phyloP scores from a whole-genome alignment of 92 coral and sea anemone genomes.

The Paragorgia papillata region DNA sequence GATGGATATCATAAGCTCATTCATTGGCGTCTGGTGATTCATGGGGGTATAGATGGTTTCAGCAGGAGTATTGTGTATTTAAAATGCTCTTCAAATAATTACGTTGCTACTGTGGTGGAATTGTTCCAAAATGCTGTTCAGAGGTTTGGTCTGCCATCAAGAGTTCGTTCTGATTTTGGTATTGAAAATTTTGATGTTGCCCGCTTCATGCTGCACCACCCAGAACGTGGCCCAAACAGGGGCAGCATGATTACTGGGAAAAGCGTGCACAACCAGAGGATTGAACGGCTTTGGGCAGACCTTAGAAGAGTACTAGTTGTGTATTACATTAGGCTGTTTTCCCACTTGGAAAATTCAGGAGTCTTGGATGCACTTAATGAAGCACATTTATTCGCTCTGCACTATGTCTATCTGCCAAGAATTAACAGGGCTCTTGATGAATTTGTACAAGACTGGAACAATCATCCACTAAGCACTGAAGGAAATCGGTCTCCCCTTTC shows the following conservation, averaged over 20 bases:
- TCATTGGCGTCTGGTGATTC: slow-evolving; percentile 56
- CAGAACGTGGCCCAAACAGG: slow-evolving; percentile 52
- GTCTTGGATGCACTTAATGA: slow-evolving; percentile 56
- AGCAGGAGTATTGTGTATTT: slow-evolving; percentile 54
- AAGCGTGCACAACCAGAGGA: slow-evolving; percentile 21
- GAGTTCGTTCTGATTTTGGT: slow-evolving; percentile 61
- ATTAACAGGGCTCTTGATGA: slow-evolving; percentile 53
- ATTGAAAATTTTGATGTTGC: slow-evolving; percentile 59
- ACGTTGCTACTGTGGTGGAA: slow-evolving; percentile 53
- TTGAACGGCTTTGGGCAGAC: slow-evolving; percentile 48
- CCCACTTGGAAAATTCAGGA: slow-evolving; percentile 31
- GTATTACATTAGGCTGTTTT: slow-evolving; percentile 27
- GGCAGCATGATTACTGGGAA: slow-evolving; percentile 56
- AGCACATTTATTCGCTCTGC: slow-evolving; percentile 54
- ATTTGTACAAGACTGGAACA: slow-evolving; percentile 51
- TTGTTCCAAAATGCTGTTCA: slow-evolving; percentile 51
- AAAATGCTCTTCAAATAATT: slow-evolving; percentile 60
- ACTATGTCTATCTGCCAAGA: slow-evolving; percentile 44
- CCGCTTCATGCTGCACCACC: slow-evolving; percentile 52
- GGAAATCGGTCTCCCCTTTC: no score
- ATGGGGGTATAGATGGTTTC: slow-evolving; percentile 59
- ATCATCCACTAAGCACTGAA: slow-evolving; percentile 58
- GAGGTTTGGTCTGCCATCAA: slow-evolving; percentile 63
- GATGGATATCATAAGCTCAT: slow-evolving; percentile 63
- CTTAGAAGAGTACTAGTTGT: slow-evolving; percentile 32